These are phyloP conservation scores for Enteromius argenteus DNA, from an alignment of 2,797 vertebrate species.

Conservation along the genomic window DNA sequence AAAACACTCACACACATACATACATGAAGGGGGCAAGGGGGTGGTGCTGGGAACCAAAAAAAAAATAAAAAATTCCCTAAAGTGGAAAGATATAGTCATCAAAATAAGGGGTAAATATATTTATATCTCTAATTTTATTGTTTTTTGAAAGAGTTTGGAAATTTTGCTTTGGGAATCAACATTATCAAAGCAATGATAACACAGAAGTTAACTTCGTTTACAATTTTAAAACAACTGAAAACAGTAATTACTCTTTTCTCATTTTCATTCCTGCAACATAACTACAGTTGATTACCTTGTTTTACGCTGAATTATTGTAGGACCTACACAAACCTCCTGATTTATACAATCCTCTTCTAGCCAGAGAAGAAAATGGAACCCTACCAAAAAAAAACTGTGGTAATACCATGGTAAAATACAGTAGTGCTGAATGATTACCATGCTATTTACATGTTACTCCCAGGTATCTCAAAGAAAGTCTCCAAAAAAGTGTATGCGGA, in stretches of 20 bases:
- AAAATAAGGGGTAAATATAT: slow-evolving; percentile 62
- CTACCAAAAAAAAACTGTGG: neutral
- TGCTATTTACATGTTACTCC: neutral
- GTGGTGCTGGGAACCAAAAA: slow-evolving; percentile 43
- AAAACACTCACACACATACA: slow-evolving; percentile 51
- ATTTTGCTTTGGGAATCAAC: neutral
- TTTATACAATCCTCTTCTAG: slow-evolving; percentile 11
- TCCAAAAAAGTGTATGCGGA: neutral
- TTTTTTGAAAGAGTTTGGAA: neutral
- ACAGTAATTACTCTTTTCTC: neutral
- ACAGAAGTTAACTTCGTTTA: neutral
- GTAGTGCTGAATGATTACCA: slow-evolving; percentile 12
- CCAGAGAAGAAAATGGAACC: neutral
- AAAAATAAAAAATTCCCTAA: slow-evolving; percentile 49
- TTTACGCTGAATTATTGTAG: neutral
- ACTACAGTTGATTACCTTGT: slow-evolving; percentile 15
- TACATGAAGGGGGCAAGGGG: slow-evolving; percentile 11
- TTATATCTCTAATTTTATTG: slow-evolving; percentile 11
- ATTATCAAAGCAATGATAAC: neutral
- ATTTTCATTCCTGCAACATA: neutral
- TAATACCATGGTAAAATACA: neutral
- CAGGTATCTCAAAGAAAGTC: neutral
- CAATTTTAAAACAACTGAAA: neutral
- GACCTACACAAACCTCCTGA: neutral
- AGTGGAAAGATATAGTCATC: slow-evolving; percentile 63